phyloP scores from a whole-genome alignment of 2,113 vertebrate species.

The Psettodes erumei region DNA sequence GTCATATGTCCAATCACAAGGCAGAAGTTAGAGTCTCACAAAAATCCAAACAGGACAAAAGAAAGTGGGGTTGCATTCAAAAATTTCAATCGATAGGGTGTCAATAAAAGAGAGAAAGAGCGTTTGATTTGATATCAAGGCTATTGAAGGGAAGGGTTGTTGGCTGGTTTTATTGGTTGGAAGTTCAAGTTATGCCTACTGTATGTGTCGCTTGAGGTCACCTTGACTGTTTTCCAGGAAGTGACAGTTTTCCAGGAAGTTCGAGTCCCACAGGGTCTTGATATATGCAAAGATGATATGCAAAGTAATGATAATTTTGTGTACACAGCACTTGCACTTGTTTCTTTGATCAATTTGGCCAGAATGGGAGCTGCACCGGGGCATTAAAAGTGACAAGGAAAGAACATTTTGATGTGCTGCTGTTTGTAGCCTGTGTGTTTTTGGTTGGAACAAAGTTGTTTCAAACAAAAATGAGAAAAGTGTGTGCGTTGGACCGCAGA shows the following conservation, averaged over 20 bases:
- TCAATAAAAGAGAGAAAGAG: not conserved
- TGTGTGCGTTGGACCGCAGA: not conserved
- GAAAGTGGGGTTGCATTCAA: not conserved
- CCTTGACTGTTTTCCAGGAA: constrained; percentile 29
- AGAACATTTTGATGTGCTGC: not conserved
- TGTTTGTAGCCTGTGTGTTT: not conserved
- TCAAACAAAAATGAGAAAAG: no score
- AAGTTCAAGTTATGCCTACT: constrained; percentile 9
- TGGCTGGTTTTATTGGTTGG: constrained; percentile 1
- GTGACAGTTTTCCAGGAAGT: constrained; percentile 36
- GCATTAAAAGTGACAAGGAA: not conserved
- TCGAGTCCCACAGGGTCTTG: not conserved
- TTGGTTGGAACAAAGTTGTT: not conserved
- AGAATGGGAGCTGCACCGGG: not conserved
- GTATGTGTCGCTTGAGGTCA: not conserved
- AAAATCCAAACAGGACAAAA: not conserved
- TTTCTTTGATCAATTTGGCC: not conserved
- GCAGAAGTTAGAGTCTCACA: not conserved
- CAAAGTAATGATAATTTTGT: constrained; percentile 25
- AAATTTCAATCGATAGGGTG: not conserved
- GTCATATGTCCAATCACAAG: not conserved
- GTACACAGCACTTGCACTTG: not conserved
- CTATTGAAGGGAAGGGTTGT: not conserved
- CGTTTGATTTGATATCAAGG: not conserved
- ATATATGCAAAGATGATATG: constrained; percentile 34